Evolutionary conservation across 2,797 vertebrate genomes (phyloP).

Genomic region (Hypotaenidia philippensis): DNA sequence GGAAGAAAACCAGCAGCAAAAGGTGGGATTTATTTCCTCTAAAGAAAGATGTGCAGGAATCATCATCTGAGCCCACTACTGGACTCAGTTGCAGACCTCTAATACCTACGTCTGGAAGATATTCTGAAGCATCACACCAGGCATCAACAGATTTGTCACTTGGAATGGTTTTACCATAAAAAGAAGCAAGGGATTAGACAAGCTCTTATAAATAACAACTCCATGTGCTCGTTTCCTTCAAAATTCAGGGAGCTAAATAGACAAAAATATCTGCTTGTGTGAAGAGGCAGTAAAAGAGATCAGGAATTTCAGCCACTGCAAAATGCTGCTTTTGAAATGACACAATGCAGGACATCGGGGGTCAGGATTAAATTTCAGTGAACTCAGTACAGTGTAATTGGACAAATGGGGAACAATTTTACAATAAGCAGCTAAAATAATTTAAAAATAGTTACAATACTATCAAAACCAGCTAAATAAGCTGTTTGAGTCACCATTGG

Average conservation of each 20-base stretch:
- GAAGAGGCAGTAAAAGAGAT: neutral
- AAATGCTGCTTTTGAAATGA: neutral
- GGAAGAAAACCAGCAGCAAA: neutral
- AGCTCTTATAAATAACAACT: conserved; percentile 23
- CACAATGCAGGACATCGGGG: neutral
- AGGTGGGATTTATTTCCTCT: neutral
- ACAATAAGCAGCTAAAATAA: neutral
- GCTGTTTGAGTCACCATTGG: neutral
- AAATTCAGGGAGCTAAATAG: neutral
- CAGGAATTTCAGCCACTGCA: neutral
- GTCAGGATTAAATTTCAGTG: neutral
- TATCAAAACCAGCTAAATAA: neutral
- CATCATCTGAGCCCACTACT: neutral
- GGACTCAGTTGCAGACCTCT: neutral
- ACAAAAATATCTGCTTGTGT: neutral
- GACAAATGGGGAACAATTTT: neutral
- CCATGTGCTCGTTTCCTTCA: neutral
- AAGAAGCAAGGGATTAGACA: conserved; percentile 25
- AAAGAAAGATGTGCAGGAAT: neutral
- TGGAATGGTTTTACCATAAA: neutral
- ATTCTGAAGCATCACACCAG: neutral
- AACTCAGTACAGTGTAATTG: neutral
- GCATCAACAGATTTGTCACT: conserved; percentile 3
- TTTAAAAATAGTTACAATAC: neutral
- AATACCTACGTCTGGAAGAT: neutral